Conservation (phyloP, 2,113 vertebrate species). For the Sinocyclocheilus grahami region DNA sequence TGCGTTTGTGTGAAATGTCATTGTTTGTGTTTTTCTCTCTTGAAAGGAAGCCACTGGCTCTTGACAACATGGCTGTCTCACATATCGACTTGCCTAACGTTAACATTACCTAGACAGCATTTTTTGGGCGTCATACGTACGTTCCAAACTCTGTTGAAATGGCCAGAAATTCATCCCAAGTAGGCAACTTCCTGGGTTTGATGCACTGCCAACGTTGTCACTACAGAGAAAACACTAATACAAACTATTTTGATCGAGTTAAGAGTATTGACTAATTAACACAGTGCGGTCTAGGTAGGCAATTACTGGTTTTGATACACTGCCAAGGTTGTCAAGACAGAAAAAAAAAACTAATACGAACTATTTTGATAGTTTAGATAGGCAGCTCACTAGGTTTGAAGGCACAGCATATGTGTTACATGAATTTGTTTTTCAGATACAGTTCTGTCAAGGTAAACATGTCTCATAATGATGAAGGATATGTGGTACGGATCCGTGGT, state of each 20-base stretch:
- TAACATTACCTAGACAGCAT: background rate
- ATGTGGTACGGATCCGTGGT: conserved; percentile 82
- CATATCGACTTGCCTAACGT: background rate
- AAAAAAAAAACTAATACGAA: background rate
- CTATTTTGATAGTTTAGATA: background rate
- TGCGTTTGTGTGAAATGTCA: background rate
- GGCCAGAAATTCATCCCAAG: background rate
- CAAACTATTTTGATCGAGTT: background rate
- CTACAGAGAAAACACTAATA: background rate
- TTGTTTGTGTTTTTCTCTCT: background rate
- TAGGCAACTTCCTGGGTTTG: background rate
- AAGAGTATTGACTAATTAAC: background rate
- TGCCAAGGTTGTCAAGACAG: background rate
- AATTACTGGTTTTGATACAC: background rate
- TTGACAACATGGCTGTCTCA: background rate
- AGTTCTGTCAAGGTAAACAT: conserved; percentile 66
- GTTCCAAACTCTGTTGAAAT: background rate
- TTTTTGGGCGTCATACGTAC: background rate
- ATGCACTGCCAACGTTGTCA: background rate
- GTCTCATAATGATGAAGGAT: conserved; percentile 80
- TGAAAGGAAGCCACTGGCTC: background rate
- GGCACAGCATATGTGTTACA: background rate
- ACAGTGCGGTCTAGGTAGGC: background rate
- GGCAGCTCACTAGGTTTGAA: no score
- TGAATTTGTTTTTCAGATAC: conserved; percentile 5